These are phyloP conservation scores for Elgonia sp. DNA, from an alignment of 2,888 invertebrate species.

Conservation along the genomic window DNA sequence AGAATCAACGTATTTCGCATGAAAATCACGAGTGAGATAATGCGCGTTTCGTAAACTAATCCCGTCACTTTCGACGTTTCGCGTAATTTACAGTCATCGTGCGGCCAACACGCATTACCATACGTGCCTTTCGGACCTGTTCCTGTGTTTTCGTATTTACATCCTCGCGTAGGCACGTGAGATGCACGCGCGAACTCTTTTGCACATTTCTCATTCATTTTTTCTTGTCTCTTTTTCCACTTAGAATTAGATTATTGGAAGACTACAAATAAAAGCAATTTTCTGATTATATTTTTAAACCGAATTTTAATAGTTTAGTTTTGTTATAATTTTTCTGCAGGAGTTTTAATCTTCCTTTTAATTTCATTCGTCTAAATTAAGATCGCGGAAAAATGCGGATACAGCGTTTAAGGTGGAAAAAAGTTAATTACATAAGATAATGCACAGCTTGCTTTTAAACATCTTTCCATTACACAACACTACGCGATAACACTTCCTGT, in stretches of 20 bases:
- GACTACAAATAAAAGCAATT: slow-evolving; percentile 3
- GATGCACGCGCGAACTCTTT: slow-evolving; percentile 61
- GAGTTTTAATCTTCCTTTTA: not conserved
- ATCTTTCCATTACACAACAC: slow-evolving; percentile 64
- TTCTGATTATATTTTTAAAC: too few relatives aligned
- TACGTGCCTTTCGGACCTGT: slow-evolving; percentile 62
- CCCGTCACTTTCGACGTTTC: slow-evolving; percentile 74
- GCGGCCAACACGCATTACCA: slow-evolving; percentile 66
- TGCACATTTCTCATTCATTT: slow-evolving; percentile 15
- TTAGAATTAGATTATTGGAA: slow-evolving; percentile 20
- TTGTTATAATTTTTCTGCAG: too few relatives aligned
- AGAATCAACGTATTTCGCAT: slow-evolving; percentile 9
- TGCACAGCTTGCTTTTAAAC: slow-evolving; percentile 48
- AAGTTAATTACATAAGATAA: slow-evolving; percentile 55
- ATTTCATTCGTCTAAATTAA: not conserved
- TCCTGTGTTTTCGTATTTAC: slow-evolving; percentile 61
- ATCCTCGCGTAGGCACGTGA: slow-evolving; percentile 68
- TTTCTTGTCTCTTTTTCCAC: slow-evolving; percentile 13
- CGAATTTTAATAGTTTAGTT: too few relatives aligned
- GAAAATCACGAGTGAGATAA: slow-evolving; percentile 48
- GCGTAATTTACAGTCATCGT: slow-evolving; percentile 69
- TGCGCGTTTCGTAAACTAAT: slow-evolving; percentile 72
- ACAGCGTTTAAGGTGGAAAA: slow-evolving; percentile 31
- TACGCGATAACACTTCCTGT: slow-evolving; percentile 45
- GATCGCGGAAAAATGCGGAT: slow-evolving; percentile 13